Evolutionary conservation across 2,888 invertebrate species (phyloP).

Genomic region (Sesia bembeciformis): DNA sequence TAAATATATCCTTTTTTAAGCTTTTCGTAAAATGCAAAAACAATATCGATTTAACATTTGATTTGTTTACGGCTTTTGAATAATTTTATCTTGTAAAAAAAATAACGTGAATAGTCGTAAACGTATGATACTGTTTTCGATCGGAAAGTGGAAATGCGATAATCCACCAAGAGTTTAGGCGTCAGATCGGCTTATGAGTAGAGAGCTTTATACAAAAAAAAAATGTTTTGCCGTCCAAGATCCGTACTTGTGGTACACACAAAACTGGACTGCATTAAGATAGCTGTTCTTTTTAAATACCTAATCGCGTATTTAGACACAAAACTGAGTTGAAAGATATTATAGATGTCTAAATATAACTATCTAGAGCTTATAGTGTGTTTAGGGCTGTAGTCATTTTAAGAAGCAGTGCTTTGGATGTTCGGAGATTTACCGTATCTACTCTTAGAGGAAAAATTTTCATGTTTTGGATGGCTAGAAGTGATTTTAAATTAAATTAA

Average conservation of each 20-base stretch:
- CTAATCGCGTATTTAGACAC: conserved; percentile 52
- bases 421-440: neutral
- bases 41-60: too few relatives aligned
- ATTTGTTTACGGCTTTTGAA: too few relatives aligned
- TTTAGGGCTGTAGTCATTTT: conserved; percentile 49
- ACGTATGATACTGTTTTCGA: too few relatives aligned
- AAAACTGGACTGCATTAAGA: conserved; percentile 47
- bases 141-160: too few relatives aligned
- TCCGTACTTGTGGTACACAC: conserved; percentile 25
- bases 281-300: conserved; percentile 35
- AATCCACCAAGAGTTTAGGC: neutral
- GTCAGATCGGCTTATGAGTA: neutral
- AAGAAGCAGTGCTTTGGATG: conserved; percentile 21
- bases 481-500: too few relatives aligned
- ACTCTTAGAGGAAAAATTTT: neutral
- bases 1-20: too few relatives aligned
- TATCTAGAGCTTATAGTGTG: conserved; percentile 71
- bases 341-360: conserved; percentile 63
- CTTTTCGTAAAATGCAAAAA: too few relatives aligned
- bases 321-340: conserved; percentile 41
- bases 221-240: conserved; percentile 70
- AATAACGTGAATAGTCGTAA: too few relatives aligned
- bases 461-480: too few relatives aligned
- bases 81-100: too few relatives aligned
- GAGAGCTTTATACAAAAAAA: conserved; percentile 15